Evolutionary conservation across 2,888 invertebrate species (phyloP).

Genomic region (Philonicus albiceps): DNA sequence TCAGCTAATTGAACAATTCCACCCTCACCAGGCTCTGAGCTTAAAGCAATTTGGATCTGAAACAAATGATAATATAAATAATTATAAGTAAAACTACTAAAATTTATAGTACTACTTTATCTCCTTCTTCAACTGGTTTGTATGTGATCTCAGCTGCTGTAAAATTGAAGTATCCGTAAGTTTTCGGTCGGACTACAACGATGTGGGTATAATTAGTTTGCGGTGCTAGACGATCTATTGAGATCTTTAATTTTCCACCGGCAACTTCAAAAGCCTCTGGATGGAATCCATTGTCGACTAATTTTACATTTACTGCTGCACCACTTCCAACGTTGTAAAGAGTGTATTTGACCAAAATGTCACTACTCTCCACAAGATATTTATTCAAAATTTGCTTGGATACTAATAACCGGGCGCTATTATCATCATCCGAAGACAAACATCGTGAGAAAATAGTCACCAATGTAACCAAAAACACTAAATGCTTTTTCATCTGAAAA

Average conservation of each 20-base stretch:
- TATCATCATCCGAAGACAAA: constrained; percentile 69
- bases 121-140: constrained; percentile 82
- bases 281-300: constrained; percentile 89
- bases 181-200: constrained; percentile 87
- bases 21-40: constrained; percentile 95
- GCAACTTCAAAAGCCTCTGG: constrained; percentile 89
- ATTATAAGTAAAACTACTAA: background rate
- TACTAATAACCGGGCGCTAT: constrained; percentile 82
- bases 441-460: constrained; percentile 14
- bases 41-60: constrained; percentile 74
- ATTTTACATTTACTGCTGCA: constrained; percentile 87
- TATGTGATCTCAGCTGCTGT: constrained; percentile 94
- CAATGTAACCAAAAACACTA: constrained; percentile 38
- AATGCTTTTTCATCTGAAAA: constrained; percentile 49
- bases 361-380: constrained; percentile 95
- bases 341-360: constrained; percentile 93
- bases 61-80: constrained; percentile 55
- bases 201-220: constrained; percentile 94
- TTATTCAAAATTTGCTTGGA: constrained; percentile 95
- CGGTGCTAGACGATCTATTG: constrained; percentile 90
- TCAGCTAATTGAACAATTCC: constrained; percentile 91
- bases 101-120: constrained; percentile 67
- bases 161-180: constrained; percentile 95
- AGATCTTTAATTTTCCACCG: constrained; percentile 83
- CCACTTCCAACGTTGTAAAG: constrained; percentile 92